Conservation (phyloP, 2,888 invertebrate species). For the Bombylius major region DNA sequence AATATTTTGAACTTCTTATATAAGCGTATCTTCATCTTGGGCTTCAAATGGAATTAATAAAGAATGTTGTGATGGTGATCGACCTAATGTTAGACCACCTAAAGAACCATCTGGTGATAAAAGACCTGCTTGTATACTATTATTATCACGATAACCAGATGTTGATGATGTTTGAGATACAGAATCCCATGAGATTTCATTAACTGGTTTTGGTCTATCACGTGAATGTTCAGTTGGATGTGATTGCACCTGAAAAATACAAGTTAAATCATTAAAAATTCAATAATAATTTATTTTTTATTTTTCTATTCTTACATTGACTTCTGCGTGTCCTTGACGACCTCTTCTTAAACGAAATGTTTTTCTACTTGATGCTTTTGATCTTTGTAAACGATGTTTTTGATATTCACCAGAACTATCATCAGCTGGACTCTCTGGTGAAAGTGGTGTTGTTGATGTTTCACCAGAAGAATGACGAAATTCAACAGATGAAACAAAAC, state of each 20-base stretch:
- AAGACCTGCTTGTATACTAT: slow-evolving; percentile 39
- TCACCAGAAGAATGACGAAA: slow-evolving; percentile 70
- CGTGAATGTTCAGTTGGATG: slow-evolving; percentile 16
- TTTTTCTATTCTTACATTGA: slow-evolving; percentile 26
- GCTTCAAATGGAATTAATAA: slow-evolving; percentile 62
- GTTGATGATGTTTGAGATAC: slow-evolving; percentile 76
- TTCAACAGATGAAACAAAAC: slow-evolving; percentile 72
- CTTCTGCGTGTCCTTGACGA: slow-evolving; percentile 57
- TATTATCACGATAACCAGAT: slow-evolving; percentile 68
- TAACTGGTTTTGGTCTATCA: slow-evolving; percentile 28
- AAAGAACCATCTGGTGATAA: slow-evolving; percentile 41
- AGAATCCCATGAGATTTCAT: slow-evolving; percentile 70
- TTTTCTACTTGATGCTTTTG: slow-evolving; percentile 87
- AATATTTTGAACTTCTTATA: slow-evolving; percentile 39
- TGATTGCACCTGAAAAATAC: slow-evolving; percentile 3
- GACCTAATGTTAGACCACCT: slow-evolving; percentile 52
- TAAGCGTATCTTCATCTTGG: slow-evolving; percentile 76
- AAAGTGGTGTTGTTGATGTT: slow-evolving; percentile 60
- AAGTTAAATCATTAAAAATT: not conserved
- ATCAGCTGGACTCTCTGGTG: slow-evolving; percentile 57
- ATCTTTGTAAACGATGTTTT: slow-evolving; percentile 64
- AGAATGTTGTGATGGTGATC: slow-evolving; percentile 65
- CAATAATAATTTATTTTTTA: not conserved
- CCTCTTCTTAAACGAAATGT: slow-evolving; percentile 80
- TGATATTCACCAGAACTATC: slow-evolving; percentile 52